A percentile compares a stretch with the other conserved stretches of the same genome.
phyloP scores from a whole-genome alignment of 2,797 vertebrate genomes.

The Lemur catta region DNA sequence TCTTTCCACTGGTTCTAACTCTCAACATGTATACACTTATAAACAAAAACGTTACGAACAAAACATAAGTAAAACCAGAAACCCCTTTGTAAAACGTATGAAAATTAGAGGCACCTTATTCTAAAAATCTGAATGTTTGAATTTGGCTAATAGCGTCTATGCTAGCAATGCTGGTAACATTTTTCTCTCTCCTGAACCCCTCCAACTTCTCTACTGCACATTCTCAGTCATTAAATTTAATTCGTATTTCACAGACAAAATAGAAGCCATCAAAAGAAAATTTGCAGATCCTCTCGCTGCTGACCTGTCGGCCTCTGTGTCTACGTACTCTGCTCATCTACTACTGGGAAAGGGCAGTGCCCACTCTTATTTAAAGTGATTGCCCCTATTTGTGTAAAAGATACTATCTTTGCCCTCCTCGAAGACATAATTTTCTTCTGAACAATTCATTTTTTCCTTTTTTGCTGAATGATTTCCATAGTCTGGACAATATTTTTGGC shows the following conservation, averaged over 20 bases:
- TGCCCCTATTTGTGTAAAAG: neutral
- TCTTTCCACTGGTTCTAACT: neutral
- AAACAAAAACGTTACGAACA: neutral
- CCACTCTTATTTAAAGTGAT: neutral
- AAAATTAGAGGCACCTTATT: neutral
- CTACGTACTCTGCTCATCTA: neutral
- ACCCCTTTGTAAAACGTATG: neutral
- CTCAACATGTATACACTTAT: neutral
- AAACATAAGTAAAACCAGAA: neutral
- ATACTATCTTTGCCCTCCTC: neutral
- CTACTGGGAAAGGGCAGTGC: neutral
- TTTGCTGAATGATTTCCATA: neutral
- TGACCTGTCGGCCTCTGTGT: neutral
- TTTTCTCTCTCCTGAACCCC: neutral
- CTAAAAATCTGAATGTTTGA: neutral
- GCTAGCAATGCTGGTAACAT: neutral
- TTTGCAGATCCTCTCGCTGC: neutral
- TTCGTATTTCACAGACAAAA: neutral
- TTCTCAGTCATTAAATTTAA: neutral
- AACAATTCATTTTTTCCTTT: neutral
- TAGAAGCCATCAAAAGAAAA: neutral
- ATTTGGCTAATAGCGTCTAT: neutral
- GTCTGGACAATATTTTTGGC: neutral
- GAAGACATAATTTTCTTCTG: neutral
- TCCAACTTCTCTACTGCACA: neutral